A percentile compares a stretch with the other conserved stretches of the same genome.
These are phyloP conservation scores for Cottoperca gobio DNA, from an alignment of 2,797 vertebrate species.

Conservation along the genomic window DNA sequence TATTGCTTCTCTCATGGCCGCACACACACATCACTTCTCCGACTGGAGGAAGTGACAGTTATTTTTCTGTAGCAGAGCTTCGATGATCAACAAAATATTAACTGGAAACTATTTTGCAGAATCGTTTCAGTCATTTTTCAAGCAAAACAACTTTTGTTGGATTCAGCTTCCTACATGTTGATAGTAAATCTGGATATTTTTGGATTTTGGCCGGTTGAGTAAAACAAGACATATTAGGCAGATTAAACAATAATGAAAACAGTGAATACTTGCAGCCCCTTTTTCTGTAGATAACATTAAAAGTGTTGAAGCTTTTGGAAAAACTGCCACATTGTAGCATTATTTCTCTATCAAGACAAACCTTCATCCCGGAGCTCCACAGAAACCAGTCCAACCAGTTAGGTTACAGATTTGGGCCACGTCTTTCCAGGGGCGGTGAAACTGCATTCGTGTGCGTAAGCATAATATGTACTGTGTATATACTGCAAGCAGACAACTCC, in stretches of 20 bases:
- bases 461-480: too few relatives aligned
- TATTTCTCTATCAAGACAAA: background rate
- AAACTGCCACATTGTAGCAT: background rate
- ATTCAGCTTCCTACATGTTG: background rate
- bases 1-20: background rate
- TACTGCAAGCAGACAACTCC: background rate
- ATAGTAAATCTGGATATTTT: background rate
- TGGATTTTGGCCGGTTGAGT: background rate
- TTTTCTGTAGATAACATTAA: background rate
- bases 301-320: background rate
- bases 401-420: background rate
- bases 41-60: too few relatives aligned
- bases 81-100: background rate
- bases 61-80: background rate
- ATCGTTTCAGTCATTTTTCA: background rate
- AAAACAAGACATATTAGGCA: background rate
- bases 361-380: background rate
- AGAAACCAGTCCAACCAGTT: constrained; percentile 52
- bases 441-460: background rate
- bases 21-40: background rate
- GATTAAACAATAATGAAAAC: background rate
- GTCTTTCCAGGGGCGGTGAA: background rate
- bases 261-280: background rate
- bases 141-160: background rate
- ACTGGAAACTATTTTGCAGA: background rate